Conservation (phyloP, 2,888 invertebrate genomes). For the Dugesia japonica region DNA sequence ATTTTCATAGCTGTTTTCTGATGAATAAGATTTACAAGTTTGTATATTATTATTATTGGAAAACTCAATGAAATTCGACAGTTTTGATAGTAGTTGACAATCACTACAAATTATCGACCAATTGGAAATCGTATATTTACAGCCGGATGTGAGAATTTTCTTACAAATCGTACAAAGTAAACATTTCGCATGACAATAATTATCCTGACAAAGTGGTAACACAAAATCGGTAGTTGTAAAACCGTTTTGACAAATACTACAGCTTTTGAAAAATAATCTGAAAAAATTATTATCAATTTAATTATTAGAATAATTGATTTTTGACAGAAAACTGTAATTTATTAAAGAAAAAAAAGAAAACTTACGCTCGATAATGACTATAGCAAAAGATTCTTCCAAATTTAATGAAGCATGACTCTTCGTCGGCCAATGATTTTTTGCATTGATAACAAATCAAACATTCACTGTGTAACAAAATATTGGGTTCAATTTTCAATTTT, state of each 20-base stretch:
- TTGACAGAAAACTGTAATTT: too few species aligned
- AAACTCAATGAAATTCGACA: background rate
- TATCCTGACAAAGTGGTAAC: background rate
- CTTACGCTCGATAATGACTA: background rate
- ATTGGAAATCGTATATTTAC: background rate
- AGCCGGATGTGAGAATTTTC: background rate
- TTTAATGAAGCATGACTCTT: background rate
- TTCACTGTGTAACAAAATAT: background rate
- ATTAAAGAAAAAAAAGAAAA: background rate
- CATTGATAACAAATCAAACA: background rate
- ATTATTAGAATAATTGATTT: background rate
- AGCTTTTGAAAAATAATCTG: background rate
- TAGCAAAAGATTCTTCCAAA: conserved; percentile 5
- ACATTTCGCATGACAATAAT: background rate
- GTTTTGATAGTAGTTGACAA: background rate
- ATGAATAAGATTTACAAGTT: background rate
- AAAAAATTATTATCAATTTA: background rate
- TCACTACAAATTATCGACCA: background rate
- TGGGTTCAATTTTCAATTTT: background rate
- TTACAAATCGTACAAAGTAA: background rate
- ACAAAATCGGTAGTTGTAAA: background rate
- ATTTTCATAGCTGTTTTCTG: background rate
- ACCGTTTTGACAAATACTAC: background rate
- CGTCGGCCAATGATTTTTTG: background rate
- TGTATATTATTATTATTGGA: background rate